A percentile compares a stretch with the other conserved stretches of the same genome.
Evolutionary conservation across 2,888 invertebrate species (phyloP).

Genomic region (Willowsia nigromaculata): DNA sequence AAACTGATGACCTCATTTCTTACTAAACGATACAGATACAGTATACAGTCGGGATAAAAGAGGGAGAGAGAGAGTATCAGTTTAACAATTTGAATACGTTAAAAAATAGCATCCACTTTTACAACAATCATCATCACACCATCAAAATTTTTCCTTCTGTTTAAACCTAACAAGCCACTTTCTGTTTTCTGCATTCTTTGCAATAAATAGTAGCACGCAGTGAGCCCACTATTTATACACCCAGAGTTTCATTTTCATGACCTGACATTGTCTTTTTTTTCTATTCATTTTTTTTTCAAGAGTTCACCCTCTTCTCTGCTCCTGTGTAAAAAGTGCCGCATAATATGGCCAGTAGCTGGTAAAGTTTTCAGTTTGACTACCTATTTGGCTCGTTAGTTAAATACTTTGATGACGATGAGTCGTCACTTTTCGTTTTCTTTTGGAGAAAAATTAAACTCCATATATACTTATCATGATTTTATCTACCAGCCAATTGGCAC

Average conservation of each 20-base stretch:
- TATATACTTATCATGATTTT: background rate
- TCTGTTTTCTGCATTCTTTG: background rate
- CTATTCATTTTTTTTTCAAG: no score
- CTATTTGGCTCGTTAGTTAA: slow-evolving; percentile 60
- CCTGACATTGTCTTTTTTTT: slow-evolving; percentile 38
- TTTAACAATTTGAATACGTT: slow-evolving; percentile 24
- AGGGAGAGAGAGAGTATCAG: background rate
- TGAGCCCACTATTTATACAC: background rate
- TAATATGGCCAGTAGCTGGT: background rate
- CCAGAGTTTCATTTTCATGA: slow-evolving; percentile 4
- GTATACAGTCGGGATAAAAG: background rate
- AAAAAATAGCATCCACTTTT: background rate
- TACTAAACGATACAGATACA: background rate
- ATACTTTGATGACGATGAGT: slow-evolving; percentile 56
- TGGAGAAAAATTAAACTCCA: background rate
- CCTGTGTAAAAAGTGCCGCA: background rate
- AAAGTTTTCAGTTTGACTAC: background rate
- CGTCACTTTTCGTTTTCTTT: slow-evolving; percentile 31
- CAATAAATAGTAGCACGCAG: slow-evolving; percentile 19
- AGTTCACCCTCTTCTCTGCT: slow-evolving; percentile 25
- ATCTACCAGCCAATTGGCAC: slow-evolving; percentile 62
- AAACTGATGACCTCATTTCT: slow-evolving; percentile 21
- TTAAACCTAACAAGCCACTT: slow-evolving; percentile 31
- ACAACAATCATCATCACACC: slow-evolving; percentile 22
- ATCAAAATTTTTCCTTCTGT: slow-evolving; percentile 42